Conservation (phyloP, 2,888 invertebrate genomes). For the Hyppa rectilinea region DNA sequence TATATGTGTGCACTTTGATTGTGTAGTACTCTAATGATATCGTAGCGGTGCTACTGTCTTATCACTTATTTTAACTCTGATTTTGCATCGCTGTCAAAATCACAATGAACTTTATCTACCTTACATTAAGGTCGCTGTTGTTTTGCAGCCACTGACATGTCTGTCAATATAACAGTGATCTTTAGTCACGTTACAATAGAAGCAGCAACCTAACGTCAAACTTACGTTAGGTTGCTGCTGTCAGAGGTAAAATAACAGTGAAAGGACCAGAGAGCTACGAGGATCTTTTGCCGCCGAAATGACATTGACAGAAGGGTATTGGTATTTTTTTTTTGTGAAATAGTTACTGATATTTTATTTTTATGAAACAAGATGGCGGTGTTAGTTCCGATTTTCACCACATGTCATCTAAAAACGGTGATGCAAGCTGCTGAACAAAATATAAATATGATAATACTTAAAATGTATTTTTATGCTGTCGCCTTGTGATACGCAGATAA, state of each 20-base stretch:
- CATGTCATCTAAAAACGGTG: background rate
- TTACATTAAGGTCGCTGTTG: background rate
- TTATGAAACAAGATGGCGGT: no score
- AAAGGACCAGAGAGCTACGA: background rate
- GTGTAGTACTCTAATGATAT: background rate
- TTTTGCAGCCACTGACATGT: background rate
- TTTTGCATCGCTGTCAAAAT: background rate
- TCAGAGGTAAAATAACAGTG: background rate
- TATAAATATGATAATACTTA: no score
- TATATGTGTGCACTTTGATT: background rate
- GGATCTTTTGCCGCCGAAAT: no score
- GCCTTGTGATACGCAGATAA: slow-evolving; percentile 11
- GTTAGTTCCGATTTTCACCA: background rate
- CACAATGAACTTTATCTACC: background rate
- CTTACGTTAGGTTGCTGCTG: background rate
- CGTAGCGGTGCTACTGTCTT: background rate
- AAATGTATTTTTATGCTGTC: background rate
- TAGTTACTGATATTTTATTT: no score
- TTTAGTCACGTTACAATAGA: background rate
- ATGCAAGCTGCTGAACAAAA: background rate
- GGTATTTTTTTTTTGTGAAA: no score
- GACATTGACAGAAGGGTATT: no score
- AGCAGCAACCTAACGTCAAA: no score
- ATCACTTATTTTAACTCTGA: background rate
- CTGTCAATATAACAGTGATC: background rate